phyloP scores from a whole-genome alignment of 2,797 vertebrate species.

The Eulemur albifrons region DNA sequence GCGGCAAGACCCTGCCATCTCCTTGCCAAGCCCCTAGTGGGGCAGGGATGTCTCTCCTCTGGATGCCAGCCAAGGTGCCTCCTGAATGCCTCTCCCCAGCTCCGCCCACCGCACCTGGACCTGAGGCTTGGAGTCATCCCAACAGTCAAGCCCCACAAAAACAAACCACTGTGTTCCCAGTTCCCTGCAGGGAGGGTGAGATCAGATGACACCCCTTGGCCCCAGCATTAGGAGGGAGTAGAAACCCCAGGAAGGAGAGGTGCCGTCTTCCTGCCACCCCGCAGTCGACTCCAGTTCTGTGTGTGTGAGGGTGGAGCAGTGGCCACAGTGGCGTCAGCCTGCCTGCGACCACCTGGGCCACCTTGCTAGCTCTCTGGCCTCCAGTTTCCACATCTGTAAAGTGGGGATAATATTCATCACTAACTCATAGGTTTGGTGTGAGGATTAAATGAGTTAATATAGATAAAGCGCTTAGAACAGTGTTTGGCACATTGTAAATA shows the following conservation, averaged over 20 bases:
- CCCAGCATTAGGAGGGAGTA: background rate
- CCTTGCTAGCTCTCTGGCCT: background rate
- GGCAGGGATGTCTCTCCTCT: background rate
- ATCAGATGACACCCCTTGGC: background rate
- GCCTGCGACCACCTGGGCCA: background rate
- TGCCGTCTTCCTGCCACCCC: background rate
- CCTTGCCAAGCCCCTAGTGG: background rate
- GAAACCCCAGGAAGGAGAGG: background rate
- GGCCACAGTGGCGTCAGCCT: background rate
- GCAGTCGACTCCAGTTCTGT: background rate
- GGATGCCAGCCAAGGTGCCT: background rate
- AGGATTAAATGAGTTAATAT: background rate
- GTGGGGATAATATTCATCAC: background rate
- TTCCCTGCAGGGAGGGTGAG: background rate
- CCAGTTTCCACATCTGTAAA: background rate
- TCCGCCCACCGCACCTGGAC: background rate
- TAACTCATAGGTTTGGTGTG: background rate
- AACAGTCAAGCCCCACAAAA: background rate
- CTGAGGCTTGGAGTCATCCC: background rate
- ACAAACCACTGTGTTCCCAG: accelerated
- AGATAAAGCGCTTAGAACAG: background rate
- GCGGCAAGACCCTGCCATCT: background rate
- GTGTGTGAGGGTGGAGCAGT: background rate
- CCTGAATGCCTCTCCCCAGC: background rate
- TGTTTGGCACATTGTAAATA: background rate